Base-by-base conservation (phyloP, 2,113 vertebrate species). In the Upupa epops region DNA sequence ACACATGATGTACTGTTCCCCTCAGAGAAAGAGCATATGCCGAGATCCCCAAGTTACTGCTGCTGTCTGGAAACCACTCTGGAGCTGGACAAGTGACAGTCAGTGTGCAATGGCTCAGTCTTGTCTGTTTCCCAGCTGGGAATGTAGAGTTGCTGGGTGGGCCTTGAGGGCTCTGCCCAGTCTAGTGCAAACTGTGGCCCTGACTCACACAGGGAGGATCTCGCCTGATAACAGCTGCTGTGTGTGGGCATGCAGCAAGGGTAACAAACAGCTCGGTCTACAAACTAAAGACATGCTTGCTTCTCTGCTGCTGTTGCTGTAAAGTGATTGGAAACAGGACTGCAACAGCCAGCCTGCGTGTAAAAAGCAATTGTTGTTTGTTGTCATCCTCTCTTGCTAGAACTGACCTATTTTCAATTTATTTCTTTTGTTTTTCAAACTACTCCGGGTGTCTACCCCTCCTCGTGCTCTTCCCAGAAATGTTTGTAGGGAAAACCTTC, bases 241-340 rank as follows among this genome's bases (percentile, higher is more conserved):
- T 55, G 0, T 16, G 16, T 31, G 18, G 55, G 18, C 6, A 2
- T 49, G 29, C 26, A 61, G 22, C 8, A 51, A 79, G 17, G 3
- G 8, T 34, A 74, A 60, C 34, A 40, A 64, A 63, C n/a, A 77
- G 18, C 32, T 80, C 58, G 54, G 29, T 34, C 54, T 80, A 11
- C 32, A 12, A 60, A 37, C 45, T 17, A 40, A 22, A 58, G 37
- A 31, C 4, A 2, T 22, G 8, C 32, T 77, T 2, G 4, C 81
- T 63, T 81, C 20, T 68, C 37, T 63, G 19, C 19, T 61, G 46
- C 42, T 59, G 3, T 77, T 73, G 48, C 34, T 32, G 9, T 32
- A 34, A 70, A 58, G 19, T n/a, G 14, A 4, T 80, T 34, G 25
- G n/a, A 28, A 77, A 25, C 15, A 54, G 17, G 18, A 34, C 31